Evolutionary conservation across 2,113 vertebrate genomes (phyloP), one percentile per base, ranked within the genome.

Genomic region (Acinonyx jubatus): DNA sequence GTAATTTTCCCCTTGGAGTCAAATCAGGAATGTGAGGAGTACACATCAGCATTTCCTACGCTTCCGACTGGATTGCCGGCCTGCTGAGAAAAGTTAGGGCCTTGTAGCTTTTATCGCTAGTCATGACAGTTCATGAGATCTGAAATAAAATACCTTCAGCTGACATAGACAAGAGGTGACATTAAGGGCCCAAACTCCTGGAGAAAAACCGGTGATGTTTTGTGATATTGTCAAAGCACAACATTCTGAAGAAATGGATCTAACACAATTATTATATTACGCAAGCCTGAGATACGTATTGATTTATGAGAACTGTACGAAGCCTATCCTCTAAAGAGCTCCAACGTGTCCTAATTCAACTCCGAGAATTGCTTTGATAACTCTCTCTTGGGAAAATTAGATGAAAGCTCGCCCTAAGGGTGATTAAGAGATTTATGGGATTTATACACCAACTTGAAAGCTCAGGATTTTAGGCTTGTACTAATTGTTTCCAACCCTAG

Each of bases 341-440:
- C 69, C 31, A 84, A 9, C 65, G 71, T 73, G 78, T 94, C 81
- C 96, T 94, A 80, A 87, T 94, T 87, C 83, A 96, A 31, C 90
- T 97, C 71, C 1, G 16, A 76, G 92, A 90, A 83, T 27, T 52
- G n/a, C 95, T 97, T 97, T 98, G 95, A 95, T 93, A 95, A 83
- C 63, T 85, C 57, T 94, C 85, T 88, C 89, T 48, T 86, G 96
- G 61, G 96, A 97, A 97, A 97, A 90, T 66, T 27, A 95, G 95
- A 98, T 95, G 93, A 97, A 98, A 97, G 87, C 68, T 69, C 55
- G 29, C 74, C 27, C 82, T 83, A n/a, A 50, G 78, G 78, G 84
- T 96, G 95, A 97, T 97, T 96, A 98, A 98, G 94, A 98, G 98
- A 97, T 97, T 96, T 90, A 78, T 82, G 52, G 84, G 91, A 68